A percentile compares a stretch with the other conserved stretches of the same genome.
Evolutionary conservation across 2,888 invertebrate species (phyloP).

Genomic region (Idaea straminata): DNA sequence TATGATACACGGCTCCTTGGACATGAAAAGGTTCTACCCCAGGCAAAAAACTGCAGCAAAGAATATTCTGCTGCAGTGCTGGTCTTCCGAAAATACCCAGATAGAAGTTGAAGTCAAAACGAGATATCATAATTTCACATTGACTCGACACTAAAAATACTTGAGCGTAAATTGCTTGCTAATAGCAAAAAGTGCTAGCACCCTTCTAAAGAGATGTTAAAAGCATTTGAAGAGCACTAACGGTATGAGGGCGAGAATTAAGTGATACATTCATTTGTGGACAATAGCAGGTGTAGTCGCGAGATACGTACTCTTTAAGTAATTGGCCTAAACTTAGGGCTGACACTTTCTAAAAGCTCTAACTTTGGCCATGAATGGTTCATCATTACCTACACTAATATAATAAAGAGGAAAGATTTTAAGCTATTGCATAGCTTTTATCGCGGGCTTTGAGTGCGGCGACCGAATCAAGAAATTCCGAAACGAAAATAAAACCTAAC

Average conservation of each 20-base stretch:
- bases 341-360: slow-evolving; percentile 24
- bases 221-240: slow-evolving; percentile 28
- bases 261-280: slow-evolving; percentile 52
- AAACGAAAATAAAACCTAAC: too few relatives aligned
- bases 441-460: too few relatives aligned
- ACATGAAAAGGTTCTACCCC: too few relatives aligned
- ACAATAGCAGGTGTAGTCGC: slow-evolving; percentile 69
- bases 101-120: too few relatives aligned
- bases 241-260: slow-evolving; percentile 54
- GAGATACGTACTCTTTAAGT: slow-evolving; percentile 57
- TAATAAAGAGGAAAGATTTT: too few relatives aligned
- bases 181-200: slow-evolving; percentile 41
- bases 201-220: slow-evolving; percentile 26
- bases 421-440: too few relatives aligned
- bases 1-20: too few relatives aligned
- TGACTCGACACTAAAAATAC: not conserved
- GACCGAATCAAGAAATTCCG: too few relatives aligned
- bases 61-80: too few relatives aligned
- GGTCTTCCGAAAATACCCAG: too few relatives aligned
- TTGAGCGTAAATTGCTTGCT: slow-evolving; percentile 43
- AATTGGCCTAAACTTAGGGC: slow-evolving; percentile 70
- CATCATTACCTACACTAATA: too few relatives aligned
- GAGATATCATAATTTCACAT: not conserved
- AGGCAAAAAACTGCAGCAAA: too few relatives aligned
- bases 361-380: not conserved